Conservation (phyloP, 2,113 vertebrate species). For the Centropus unirufus region DNA sequence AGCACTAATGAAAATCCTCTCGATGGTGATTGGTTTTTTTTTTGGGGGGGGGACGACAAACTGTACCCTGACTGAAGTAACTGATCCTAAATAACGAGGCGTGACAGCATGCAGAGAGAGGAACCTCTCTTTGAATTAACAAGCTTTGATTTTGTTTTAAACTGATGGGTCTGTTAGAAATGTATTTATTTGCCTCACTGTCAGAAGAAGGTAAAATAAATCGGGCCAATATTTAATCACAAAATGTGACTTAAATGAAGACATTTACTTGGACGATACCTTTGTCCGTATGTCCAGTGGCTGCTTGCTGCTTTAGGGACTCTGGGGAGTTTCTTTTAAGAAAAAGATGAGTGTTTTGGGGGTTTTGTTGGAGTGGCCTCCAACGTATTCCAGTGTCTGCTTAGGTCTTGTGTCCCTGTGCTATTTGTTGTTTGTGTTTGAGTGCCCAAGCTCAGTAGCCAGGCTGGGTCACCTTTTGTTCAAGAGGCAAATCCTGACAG, state of each 20-base stretch:
- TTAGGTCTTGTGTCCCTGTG: neutral
- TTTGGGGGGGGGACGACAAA: neutral
- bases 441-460: neutral
- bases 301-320: neutral
- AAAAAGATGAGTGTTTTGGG: neutral
- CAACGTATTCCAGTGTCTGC: neutral
- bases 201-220: neutral
- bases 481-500: neutral
- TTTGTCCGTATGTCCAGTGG: neutral
- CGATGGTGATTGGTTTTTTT: rapidly evolving
- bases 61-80: neutral
- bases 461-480: neutral
- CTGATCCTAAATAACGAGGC: neutral
- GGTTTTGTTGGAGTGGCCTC: neutral
- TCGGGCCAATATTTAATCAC: neutral
- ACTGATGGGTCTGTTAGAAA: neutral
- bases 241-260: neutral
- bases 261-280: neutral
- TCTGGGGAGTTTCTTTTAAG: too few species aligned
- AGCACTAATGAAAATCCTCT: neutral
- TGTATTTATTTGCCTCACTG: neutral
- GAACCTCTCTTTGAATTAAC: neutral
- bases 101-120: neutral
- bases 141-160: neutral
- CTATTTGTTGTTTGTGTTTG: neutral